phyloP scores from a whole-genome alignment of 2,888 invertebrate genomes.

The Pollenia labialis region DNA sequence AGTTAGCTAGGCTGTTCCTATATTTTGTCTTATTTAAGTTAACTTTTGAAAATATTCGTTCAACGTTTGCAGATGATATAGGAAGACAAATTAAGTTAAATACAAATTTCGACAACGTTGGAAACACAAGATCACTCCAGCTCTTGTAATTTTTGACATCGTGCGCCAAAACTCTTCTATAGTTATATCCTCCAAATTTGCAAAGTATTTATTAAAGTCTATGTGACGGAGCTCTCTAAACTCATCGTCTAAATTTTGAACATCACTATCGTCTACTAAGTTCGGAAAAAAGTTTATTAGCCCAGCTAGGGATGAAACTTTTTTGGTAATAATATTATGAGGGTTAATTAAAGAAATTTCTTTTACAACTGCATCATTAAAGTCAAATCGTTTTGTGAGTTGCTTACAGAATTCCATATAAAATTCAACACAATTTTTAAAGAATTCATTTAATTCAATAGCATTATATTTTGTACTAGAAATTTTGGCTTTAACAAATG shows the following conservation, averaged over 20 bases:
- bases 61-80: slow-evolving; percentile 40
- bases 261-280: slow-evolving; percentile 9
- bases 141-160: slow-evolving; percentile 15
- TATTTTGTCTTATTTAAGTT: no score
- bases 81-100: slow-evolving; percentile 31
- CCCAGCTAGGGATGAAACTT: neutral
- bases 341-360: slow-evolving; percentile 15
- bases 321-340: slow-evolving; percentile 10
- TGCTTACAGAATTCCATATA: neutral
- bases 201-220: slow-evolving; percentile 21
- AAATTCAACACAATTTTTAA: slow-evolving; percentile 1
- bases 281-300: slow-evolving; percentile 32
- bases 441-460: no score
- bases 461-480: no score
- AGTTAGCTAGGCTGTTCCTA: no score
- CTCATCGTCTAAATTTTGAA: slow-evolving; percentile 12
- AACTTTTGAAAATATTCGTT: no score
- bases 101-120: slow-evolving; percentile 32
- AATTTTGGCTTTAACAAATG: no score
- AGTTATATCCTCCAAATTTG: no score
- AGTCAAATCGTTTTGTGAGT: slow-evolving; percentile 30
- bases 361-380: slow-evolving; percentile 31
- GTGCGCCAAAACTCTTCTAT: no score
- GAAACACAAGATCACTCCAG: slow-evolving; percentile 16
- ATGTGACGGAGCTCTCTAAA: slow-evolving; percentile 11